Percentiles rank a stretch among this genome's conserved stretches.
phyloP scores from a whole-genome alignment of 1,140 invertebrate genomes.

The Caenorhabditis elegans region WBcel235 BX284602.5:4440501-4441000 shows the following conservation, averaged over 20 bases:
- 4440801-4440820: slow-evolving; percentile 19
- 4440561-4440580: neutral
- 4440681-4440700: neutral
- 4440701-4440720: slow-evolving; percentile 19
- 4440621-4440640: slow-evolving; percentile 1
- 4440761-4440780: slow-evolving; percentile 25
- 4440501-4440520: neutral
- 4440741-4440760: slow-evolving; percentile 37
- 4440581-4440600: neutral
- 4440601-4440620: neutral
- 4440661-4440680: slow-evolving; percentile 20
- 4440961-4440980: no score
- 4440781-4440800: neutral
- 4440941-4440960: no score
- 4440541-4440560: neutral
- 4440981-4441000: no score
- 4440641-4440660: slow-evolving; percentile 4
- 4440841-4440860: no score
- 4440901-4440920: no score
- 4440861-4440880: no score
- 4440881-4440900: no score
- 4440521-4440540: neutral
- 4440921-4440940: no score
- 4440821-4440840: no score
- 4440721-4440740: neutral